Percentiles rank a stretch among this genome's conserved stretches.
Evolutionary conservation across 2,888 invertebrate species (phyloP).

Genomic region (Yponomeuta cagnagella): DNA sequence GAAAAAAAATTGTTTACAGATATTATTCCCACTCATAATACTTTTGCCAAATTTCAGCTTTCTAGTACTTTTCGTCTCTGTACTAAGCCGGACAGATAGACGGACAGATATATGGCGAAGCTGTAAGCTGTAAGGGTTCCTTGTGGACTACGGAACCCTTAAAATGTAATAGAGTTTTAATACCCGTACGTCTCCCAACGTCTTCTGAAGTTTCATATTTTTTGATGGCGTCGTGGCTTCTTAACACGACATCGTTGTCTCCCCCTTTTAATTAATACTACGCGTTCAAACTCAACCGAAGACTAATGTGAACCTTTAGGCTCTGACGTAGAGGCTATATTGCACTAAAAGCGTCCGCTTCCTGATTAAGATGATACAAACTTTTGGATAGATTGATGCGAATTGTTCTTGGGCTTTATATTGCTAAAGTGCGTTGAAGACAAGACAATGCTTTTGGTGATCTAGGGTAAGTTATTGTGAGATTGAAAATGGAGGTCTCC

Average conservation of each 20-base stretch:
- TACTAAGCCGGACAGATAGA: too few species aligned
- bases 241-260: conserved; percentile 6
- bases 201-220: neutral
- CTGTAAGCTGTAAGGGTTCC: too few species aligned
- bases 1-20: too few species aligned
- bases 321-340: neutral
- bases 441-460: neutral
- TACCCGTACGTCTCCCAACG: neutral
- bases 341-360: neutral
- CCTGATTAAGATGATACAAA: conserved; percentile 13
- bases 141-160: too few species aligned
- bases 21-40: too few species aligned
- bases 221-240: neutral
- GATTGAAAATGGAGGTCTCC: neutral
- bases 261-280: conserved; percentile 20
- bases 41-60: too few species aligned
- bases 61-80: too few species aligned
- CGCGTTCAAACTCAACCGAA: neutral
- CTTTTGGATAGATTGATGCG: conserved; percentile 20
- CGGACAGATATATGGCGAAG: too few species aligned
- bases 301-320: neutral
- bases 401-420: conserved; percentile 19
- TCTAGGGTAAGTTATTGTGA: neutral
- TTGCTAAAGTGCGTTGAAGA: conserved; percentile 1
- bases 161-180: neutral